Conservation (phyloP, 2,113 vertebrate species). For the Terrapene triunguis region DNA sequence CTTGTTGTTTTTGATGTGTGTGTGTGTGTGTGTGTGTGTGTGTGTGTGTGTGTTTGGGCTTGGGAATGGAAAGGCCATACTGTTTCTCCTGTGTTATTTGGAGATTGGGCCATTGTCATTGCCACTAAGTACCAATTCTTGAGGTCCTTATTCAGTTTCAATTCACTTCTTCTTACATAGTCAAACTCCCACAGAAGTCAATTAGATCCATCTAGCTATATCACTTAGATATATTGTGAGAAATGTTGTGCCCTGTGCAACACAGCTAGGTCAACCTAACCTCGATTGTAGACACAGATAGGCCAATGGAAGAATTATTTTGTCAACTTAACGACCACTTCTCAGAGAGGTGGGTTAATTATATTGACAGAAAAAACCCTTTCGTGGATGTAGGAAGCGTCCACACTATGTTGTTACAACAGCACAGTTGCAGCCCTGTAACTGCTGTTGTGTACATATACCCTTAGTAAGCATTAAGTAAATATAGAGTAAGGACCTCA, state of each 20-base stretch:
- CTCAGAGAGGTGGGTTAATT: not conserved
- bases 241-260: no score
- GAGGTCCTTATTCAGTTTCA: conserved; percentile 9
- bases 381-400: not conserved
- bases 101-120: not conserved
- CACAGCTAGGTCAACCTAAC: not conserved
- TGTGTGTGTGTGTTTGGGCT: not conserved
- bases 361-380: accelerated
- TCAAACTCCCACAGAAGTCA: not conserved
- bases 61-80: not conserved
- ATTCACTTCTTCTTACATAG: not conserved
- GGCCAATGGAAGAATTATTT: not conserved
- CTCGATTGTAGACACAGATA: not conserved
- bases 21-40: not conserved
- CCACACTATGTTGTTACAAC: accelerated
- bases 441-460: not conserved
- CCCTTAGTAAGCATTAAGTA: not conserved
- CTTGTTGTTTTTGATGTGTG: no score
- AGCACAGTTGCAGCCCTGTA: not conserved
- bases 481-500: not conserved
- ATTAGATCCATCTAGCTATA: not conserved
- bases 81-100: not conserved
- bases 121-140: not conserved
- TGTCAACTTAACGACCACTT: accelerated
- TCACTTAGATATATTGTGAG: not conserved